Conservation (phyloP, 2,888 invertebrate genomes). For the Troilus luridus region DNA sequence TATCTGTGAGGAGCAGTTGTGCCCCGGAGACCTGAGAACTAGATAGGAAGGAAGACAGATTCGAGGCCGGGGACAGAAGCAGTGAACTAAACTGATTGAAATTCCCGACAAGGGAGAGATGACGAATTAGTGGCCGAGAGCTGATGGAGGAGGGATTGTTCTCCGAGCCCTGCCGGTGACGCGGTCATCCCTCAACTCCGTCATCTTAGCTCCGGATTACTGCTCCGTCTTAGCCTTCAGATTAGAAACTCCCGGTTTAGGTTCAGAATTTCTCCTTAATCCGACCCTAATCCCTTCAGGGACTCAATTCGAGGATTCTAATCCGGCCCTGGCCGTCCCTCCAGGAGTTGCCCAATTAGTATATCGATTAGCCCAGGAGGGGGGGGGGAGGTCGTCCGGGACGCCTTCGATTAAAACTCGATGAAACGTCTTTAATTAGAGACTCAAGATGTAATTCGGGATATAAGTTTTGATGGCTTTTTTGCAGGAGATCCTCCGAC, state of each 20-base stretch:
- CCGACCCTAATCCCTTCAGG: slow-evolving; percentile 48
- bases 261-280: slow-evolving; percentile 50
- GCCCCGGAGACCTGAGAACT: background rate
- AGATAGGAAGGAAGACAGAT: slow-evolving; percentile 39
- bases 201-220: slow-evolving; percentile 43
- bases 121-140: slow-evolving; percentile 31
- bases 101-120: slow-evolving; percentile 35
- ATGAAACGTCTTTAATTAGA: slow-evolving; percentile 49
- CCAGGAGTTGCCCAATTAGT: slow-evolving; percentile 50
- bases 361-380: slow-evolving; percentile 17
- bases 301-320: slow-evolving; percentile 44
- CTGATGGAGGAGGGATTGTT: slow-evolving; percentile 33
- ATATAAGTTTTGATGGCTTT: slow-evolving; percentile 10
- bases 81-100: slow-evolving; percentile 42
- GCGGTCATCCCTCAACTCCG: slow-evolving; percentile 53
- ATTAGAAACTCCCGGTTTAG: slow-evolving; percentile 51
- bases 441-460: slow-evolving; percentile 37
- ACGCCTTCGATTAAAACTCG: slow-evolving; percentile 48
- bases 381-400: background rate
- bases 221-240: slow-evolving; percentile 48
- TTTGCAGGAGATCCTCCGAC: background rate
- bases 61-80: slow-evolving; percentile 1
- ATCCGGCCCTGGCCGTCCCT: slow-evolving; percentile 46
- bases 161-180: slow-evolving; percentile 45
- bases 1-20: background rate